phyloP scores from a whole-genome alignment of 92 coral and sea anemone genomes.

The Porites cylindrica region DNA sequence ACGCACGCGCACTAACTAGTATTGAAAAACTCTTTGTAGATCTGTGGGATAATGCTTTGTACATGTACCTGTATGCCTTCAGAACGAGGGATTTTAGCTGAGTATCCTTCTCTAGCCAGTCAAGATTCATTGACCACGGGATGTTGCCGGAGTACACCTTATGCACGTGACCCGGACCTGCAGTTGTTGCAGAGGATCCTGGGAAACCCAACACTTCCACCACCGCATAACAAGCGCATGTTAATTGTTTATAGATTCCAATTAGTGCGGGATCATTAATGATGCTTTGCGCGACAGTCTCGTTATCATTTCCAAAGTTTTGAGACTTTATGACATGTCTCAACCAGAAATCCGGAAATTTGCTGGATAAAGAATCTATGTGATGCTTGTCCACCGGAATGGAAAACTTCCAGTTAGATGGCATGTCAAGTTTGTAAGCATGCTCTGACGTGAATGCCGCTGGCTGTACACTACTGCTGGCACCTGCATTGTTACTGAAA shows the following conservation, averaged over 20 bases:
- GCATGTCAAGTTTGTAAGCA: conserved; percentile 73
- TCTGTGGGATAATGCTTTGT: no score
- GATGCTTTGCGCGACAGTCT: conserved; percentile 47
- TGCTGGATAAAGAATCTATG: conserved; percentile 56
- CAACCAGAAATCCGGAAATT: conserved; percentile 88
- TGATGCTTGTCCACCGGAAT: conserved; percentile 57
- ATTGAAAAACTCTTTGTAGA: no score
- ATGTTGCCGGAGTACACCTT: conserved; percentile 81
- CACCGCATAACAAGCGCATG: conserved; percentile 83
- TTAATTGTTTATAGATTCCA: conserved; percentile 64
- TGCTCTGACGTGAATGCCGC: conserved; percentile 56
- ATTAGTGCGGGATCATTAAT: conserved; percentile 56
- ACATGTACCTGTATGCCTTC: conserved; percentile 89
- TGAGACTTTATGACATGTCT: conserved; percentile 56
- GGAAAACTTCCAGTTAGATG: conserved; percentile 71
- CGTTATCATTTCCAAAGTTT: conserved; percentile 47
- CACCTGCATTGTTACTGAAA: conserved; percentile 3
- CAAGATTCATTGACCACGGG: conserved; percentile 94
- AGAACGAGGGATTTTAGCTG: conserved; percentile 79
- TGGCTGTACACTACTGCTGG: conserved; percentile 14
- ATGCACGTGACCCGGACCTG: conserved; percentile 88
- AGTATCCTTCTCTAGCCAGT: conserved; percentile 79
- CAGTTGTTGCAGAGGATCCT: conserved; percentile 78
- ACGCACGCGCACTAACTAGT: no score
- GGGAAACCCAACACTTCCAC: conserved; percentile 92